Percentiles rank a stretch among this genome's conserved stretches.
phyloP scores from a whole-genome alignment of 2,113 vertebrate genomes.

The Anguilla rostrata region DNA sequence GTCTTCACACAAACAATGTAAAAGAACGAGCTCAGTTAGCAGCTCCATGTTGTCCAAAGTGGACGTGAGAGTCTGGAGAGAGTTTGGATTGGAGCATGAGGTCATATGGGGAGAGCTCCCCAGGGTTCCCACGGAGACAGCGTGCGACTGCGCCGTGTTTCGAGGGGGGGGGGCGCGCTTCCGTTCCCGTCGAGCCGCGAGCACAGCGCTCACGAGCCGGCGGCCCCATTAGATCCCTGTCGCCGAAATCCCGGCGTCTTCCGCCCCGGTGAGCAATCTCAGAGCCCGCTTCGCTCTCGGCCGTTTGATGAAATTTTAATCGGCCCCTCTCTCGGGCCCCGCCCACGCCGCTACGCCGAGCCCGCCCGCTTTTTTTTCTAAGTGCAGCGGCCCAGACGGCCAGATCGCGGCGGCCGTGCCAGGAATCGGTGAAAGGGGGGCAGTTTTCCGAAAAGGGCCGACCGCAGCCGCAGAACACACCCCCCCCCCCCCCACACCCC shows the following conservation, averaged over 20 bases:
- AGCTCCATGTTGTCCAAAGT: background rate
- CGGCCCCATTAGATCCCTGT: slow-evolving; percentile 51
- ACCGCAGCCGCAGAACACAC: background rate
- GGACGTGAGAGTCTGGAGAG: background rate
- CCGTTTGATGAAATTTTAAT: slow-evolving; percentile 55
- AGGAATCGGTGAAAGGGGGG: background rate
- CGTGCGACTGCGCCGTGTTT: background rate
- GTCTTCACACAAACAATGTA: background rate
- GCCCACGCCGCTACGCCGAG: background rate
- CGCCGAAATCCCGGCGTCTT: slow-evolving; percentile 44
- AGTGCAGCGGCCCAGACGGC: slow-evolving; percentile 35
- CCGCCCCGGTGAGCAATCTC: slow-evolving; percentile 64
- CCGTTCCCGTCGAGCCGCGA: slow-evolving; percentile 24
- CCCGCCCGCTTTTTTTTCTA: slow-evolving; percentile 4
- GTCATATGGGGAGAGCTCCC: background rate
- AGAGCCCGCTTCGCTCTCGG: slow-evolving; percentile 56
- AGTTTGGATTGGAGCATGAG: background rate
- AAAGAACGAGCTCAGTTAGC: background rate
- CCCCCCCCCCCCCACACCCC: background rate
- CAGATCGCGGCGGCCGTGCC: slow-evolving; percentile 40
- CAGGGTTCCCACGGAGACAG: background rate
- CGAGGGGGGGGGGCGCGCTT: background rate
- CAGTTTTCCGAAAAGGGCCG: background rate
- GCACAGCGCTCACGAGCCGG: slow-evolving; percentile 32
- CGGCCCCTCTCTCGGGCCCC: slow-evolving; percentile 12